These are phyloP conservation scores for Tigriopus californicus DNA, from an alignment of 2,888 invertebrate genomes.

Conservation along the genomic window DNA sequence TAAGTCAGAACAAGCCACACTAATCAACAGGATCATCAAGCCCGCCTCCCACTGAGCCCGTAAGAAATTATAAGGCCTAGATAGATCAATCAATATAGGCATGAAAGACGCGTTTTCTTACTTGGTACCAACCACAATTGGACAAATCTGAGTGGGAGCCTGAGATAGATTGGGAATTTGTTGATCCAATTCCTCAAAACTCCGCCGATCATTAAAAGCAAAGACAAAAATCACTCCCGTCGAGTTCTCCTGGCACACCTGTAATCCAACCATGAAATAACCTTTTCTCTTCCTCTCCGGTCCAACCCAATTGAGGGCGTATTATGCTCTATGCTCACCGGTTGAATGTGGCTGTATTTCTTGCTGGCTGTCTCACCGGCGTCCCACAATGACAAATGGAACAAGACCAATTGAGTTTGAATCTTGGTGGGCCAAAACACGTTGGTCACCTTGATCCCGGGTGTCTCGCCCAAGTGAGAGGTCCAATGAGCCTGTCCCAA, in stretches of 20 bases:
- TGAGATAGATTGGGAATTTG: no score
- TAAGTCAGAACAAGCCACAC: no score
- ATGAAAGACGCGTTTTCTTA: no score
- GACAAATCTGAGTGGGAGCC: no score
- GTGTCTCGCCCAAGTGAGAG: background rate
- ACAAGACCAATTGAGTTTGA: background rate
- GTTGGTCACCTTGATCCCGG: slow-evolving; percentile 7
- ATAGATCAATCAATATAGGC: no score
- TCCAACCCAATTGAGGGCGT: no score
- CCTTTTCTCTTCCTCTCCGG: no score
- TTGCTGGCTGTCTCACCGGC: slow-evolving; percentile 7
- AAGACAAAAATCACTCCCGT: background rate
- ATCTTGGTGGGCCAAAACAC: slow-evolving; percentile 8
- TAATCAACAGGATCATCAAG: no score
- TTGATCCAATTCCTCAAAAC: background rate
- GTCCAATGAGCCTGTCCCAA: background rate
- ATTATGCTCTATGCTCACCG: background rate
- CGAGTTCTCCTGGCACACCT: background rate
- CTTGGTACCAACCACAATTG: no score
- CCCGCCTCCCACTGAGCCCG: no score
- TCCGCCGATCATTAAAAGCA: background rate
- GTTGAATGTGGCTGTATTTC: background rate
- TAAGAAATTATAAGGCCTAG: no score
- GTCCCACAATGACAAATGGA: slow-evolving; percentile 10
- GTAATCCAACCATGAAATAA: no score